A percentile compares a stretch with the other conserved stretches of the same genome.
Evolutionary conservation across 2,797 vertebrate genomes (phyloP).

Genomic region (Gallinago stenura): DNA sequence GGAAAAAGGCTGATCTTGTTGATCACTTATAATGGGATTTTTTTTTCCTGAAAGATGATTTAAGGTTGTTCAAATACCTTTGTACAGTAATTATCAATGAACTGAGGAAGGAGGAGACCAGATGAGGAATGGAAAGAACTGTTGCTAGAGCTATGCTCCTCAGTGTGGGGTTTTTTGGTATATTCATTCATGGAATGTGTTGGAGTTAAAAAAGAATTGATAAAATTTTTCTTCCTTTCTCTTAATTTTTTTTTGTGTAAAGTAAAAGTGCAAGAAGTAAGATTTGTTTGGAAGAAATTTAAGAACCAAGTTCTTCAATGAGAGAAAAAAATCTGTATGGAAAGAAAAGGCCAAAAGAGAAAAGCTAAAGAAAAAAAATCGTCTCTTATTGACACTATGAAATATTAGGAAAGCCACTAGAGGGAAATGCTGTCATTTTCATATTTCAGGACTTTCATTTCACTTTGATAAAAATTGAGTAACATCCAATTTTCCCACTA

Average conservation of each 20-base stretch:
- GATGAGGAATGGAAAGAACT: not conserved
- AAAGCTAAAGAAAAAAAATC: not conserved
- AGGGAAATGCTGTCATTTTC: slow-evolving; percentile 57
- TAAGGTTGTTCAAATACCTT: not conserved
- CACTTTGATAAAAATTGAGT: slow-evolving; percentile 4
- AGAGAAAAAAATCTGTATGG: not conserved
- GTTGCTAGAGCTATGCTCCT: not conserved
- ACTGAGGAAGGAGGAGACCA: not conserved
- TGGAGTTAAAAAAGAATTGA: not conserved
- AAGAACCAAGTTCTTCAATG: not conserved
- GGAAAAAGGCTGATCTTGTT: not conserved
- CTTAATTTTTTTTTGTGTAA: not conserved
- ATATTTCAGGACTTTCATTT: slow-evolving; percentile 40
- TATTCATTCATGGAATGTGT: not conserved
- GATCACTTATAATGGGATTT: not conserved
- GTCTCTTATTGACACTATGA: not conserved
- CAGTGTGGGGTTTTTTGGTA: not conserved
- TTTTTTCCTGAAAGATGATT: not conserved
- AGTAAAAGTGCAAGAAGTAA: not conserved
- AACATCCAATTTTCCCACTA: slow-evolving; percentile 14
- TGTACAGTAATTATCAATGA: not conserved
- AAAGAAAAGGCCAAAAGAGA: not conserved
- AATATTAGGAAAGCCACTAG: slow-evolving; percentile 19
- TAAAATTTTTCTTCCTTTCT: not conserved
- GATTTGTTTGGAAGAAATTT: not conserved